Evolutionary conservation across 2,113 vertebrate species (phyloP).

Genomic region (Clarias batrachus): DNA sequence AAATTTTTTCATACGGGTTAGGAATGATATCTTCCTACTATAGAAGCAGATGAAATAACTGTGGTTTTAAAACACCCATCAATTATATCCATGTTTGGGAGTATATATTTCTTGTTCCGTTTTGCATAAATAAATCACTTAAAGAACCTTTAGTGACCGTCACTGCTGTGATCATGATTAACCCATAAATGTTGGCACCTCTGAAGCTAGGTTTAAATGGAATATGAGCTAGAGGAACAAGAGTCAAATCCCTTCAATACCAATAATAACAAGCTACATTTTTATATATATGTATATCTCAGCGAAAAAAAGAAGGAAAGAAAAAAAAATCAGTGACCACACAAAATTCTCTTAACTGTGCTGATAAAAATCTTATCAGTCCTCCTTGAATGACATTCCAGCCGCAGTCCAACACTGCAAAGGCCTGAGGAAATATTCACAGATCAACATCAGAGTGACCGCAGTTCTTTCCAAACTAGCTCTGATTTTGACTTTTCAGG

Average conservation of each 20-base stretch:
- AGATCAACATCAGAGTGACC: constrained; percentile 9
- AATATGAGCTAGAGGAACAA: background rate
- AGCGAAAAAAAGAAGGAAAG: background rate
- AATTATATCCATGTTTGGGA: background rate
- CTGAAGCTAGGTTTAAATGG: background rate
- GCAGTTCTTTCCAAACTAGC: background rate
- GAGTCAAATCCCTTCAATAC: background rate
- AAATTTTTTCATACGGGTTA: background rate
- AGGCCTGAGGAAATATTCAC: constrained; percentile 32
- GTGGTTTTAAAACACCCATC: background rate
- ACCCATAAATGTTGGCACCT: background rate
- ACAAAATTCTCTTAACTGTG: constrained; percentile 17
- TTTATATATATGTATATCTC: background rate
- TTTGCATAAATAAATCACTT: background rate
- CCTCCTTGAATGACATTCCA: constrained; percentile 12
- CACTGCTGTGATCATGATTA: background rate
- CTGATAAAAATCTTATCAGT: constrained; percentile 20
- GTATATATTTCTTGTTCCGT: background rate
- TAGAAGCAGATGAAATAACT: background rate
- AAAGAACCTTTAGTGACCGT: background rate
- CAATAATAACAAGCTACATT: constrained; percentile 8
- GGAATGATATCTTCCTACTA: background rate
- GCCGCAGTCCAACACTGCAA: background rate
- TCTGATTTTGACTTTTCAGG: constrained; percentile 28
- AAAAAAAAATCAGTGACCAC: constrained; percentile 15